phyloP scores from a whole-genome alignment of 2,797 vertebrate species.

The Enteromius radiatus region DNA sequence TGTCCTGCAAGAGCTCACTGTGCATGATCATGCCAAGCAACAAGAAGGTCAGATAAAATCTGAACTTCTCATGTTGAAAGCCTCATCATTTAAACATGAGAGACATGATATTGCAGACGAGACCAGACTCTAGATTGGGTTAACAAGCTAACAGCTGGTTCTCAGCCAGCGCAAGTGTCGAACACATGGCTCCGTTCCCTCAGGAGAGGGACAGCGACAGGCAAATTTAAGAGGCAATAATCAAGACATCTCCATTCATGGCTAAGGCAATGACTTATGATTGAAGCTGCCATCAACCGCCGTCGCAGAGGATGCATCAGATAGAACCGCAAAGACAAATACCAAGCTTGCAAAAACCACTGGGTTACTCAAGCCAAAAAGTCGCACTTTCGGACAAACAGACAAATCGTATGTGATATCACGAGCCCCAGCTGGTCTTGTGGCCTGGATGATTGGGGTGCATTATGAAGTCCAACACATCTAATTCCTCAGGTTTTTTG shows the following conservation, averaged over 20 bases:
- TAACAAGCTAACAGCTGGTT: conserved; percentile 40
- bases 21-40: background rate
- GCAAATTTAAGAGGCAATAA: conserved; percentile 23
- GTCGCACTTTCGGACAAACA: background rate
- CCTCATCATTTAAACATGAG: conserved; percentile 28
- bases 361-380: background rate
- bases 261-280: conserved; percentile 20
- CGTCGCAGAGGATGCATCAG: background rate
- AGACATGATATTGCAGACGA: conserved; percentile 13
- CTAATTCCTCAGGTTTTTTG: conserved; percentile 1
- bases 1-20: background rate
- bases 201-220: background rate
- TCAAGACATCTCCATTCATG: conserved; percentile 1
- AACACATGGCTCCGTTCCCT: conserved; percentile 25
- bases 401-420: background rate
- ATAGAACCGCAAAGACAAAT: background rate
- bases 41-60: conserved; percentile 14
- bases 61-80: conserved; percentile 21
- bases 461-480: conserved; percentile 9
- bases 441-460: background rate
- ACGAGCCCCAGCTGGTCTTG: background rate
- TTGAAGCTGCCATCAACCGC: conserved; percentile 1
- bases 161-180: conserved; percentile 2
- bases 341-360: background rate
- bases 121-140: conserved; percentile 7